A percentile compares a stretch with the other conserved stretches of the same genome.
These are phyloP conservation scores for Chrysopilus asiliformis DNA, from an alignment of 2,888 invertebrate species.

Conservation along the genomic window DNA sequence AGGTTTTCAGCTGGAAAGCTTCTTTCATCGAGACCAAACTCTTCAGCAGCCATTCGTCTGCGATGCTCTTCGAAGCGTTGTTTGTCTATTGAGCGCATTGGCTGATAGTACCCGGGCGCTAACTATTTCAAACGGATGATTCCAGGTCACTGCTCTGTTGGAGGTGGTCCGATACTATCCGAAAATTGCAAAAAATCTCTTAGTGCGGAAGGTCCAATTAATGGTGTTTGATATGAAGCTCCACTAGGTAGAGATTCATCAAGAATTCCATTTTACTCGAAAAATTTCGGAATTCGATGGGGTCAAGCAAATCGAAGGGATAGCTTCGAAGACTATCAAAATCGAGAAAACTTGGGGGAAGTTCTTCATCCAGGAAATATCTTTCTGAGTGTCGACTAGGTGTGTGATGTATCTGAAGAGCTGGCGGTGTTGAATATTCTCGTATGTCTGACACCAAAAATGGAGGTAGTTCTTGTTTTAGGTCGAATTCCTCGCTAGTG, in stretches of 20 bases:
- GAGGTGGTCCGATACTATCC: slow-evolving; percentile 4
- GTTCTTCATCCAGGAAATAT: not conserved
- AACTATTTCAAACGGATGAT: slow-evolving; percentile 3
- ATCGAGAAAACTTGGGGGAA: slow-evolving; percentile 1
- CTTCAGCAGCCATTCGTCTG: not conserved
- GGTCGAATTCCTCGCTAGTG: not conserved
- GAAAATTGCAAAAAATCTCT: slow-evolving; percentile 1
- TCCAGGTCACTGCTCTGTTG: not conserved
- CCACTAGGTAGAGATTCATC: not conserved
- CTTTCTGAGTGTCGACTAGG: not conserved
- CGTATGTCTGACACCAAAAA: not conserved
- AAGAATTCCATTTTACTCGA: not conserved
- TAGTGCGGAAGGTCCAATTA: not conserved
- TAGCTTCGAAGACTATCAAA: not conserved
- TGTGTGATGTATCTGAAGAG: not conserved
- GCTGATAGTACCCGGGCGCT: slow-evolving; percentile 1
- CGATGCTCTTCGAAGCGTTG: not conserved
- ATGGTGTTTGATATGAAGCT: not conserved
- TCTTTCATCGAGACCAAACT: slow-evolving; percentile 2
- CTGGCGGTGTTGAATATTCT: not conserved
- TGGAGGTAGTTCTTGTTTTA: too few relatives aligned
- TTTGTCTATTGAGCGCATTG: not conserved
- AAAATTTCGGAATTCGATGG: not conserved
- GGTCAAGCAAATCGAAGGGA: slow-evolving; percentile 3
- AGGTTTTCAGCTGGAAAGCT: slow-evolving; percentile 2